phyloP scores from a whole-genome alignment of 2,113 vertebrate genomes.

The Gopherus evgoodei region DNA sequence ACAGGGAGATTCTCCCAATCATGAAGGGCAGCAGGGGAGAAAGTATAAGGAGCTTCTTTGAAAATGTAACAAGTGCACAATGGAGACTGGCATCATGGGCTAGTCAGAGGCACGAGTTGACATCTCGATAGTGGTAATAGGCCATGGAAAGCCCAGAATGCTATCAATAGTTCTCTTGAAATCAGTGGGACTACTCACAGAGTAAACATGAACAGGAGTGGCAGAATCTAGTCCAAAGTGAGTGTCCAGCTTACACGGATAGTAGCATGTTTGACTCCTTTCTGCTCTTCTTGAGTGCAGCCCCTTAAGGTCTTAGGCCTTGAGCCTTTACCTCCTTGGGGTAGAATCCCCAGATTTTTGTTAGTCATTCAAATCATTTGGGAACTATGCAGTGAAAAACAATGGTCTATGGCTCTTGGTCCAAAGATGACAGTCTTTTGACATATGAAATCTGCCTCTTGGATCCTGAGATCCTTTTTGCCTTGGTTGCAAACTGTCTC shows the following conservation, averaged over 20 bases:
- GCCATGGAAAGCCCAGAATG: not conserved
- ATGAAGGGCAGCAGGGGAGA: not conserved
- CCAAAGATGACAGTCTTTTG: not conserved
- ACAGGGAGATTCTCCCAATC: not conserved
- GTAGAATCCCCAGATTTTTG: not conserved
- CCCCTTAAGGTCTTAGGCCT: not conserved
- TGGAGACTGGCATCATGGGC: not conserved
- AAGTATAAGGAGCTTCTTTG: not conserved
- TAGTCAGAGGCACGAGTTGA: not conserved
- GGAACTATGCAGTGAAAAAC: not conserved
- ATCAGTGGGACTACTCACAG: accelerated
- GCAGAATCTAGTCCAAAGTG: not conserved
- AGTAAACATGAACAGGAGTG: not conserved
- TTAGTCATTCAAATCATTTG: not conserved
- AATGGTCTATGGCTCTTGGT: not conserved
- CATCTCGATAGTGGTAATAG: not conserved
- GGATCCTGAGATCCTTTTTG: not conserved
- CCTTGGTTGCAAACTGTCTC: conserved; percentile 9
- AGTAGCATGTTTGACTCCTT: not conserved
- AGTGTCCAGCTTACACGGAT: not conserved
- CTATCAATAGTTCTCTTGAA: not conserved
- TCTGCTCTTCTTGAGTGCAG: not conserved
- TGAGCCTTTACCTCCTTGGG: not conserved
- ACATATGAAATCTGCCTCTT: not conserved
- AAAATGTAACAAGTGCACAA: not conserved